These are phyloP conservation scores for Glaucopsyche alexis DNA, from an alignment of 2,888 invertebrate species.

Conservation along the genomic window DNA sequence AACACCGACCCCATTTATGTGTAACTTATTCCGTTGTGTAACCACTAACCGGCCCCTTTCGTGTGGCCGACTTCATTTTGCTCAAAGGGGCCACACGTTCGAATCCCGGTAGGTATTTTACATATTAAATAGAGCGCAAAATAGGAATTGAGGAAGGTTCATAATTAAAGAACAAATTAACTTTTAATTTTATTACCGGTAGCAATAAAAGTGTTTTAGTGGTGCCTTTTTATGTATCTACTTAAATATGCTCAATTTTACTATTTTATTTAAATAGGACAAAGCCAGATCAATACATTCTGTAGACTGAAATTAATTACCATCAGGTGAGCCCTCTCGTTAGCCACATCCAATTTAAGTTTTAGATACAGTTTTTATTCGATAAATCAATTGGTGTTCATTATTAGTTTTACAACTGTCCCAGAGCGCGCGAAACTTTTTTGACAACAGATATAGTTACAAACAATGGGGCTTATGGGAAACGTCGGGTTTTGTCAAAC, in stretches of 20 bases:
- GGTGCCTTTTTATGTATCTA: conserved; percentile 2
- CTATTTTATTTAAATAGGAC: neutral
- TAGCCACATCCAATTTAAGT: neutral
- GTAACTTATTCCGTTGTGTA: conserved; percentile 9
- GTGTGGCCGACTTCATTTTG: conserved; percentile 12
- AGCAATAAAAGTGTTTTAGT: conserved; percentile 14
- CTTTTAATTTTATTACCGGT: conserved; percentile 6
- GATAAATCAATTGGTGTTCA: conserved; percentile 8
- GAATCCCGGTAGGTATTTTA: conserved; percentile 12
- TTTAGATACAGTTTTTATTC: neutral
- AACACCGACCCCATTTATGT: neutral
- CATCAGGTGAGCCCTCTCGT: neutral
- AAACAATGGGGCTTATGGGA: conserved; percentile 19
- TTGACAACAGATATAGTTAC: neutral
- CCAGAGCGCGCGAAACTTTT: conserved; percentile 11
- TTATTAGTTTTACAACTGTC: conserved; percentile 26
- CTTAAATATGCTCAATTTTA: neutral
- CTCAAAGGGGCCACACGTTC: conserved; percentile 11
- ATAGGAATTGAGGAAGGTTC: conserved; percentile 8
- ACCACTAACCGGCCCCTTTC: conserved; percentile 3
- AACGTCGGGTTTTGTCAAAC: neutral
- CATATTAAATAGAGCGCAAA: conserved; percentile 7
- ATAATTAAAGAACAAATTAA: conserved; percentile 16
- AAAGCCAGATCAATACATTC: too few species aligned
- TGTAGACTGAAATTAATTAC: neutral